These are phyloP conservation scores for Hirundo rustica DNA, from an alignment of 2,797 vertebrate genomes.

Conservation along the genomic window DNA sequence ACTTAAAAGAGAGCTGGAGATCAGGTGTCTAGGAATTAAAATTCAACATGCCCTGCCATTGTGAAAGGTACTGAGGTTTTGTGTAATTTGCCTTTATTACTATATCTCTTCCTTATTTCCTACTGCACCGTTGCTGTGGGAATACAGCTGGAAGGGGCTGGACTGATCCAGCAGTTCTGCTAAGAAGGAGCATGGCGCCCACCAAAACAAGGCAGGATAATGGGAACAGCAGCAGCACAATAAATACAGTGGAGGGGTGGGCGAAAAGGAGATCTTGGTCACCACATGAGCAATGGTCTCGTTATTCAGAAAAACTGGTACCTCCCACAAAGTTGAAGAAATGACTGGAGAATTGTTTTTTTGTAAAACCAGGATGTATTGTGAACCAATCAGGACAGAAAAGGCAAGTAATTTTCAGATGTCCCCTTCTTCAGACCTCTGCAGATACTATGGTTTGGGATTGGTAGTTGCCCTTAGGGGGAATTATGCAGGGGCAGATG, in stretches of 20 bases:
- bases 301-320: background rate
- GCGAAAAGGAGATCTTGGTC: background rate
- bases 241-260: background rate
- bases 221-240: rapidly evolving
- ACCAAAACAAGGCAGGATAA: background rate
- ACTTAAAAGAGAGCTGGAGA: background rate
- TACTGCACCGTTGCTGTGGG: rapidly evolving
- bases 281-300: background rate
- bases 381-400: background rate
- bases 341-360: background rate
- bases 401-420: background rate
- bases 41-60: background rate
- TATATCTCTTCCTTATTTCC: background rate
- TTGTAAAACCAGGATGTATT: background rate
- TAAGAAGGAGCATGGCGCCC: background rate
- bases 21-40: background rate
- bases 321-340: background rate
- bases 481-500: rapidly evolving
- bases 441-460: background rate
- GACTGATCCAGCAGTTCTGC: background rate
- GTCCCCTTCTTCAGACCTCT: background rate
- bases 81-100: background rate
- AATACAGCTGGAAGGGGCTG: background rate
- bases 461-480: background rate
- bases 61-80: background rate